Evolutionary conservation across 2,797 vertebrate species (phyloP).

Genomic region (Ambastaia sidthimunki): DNA sequence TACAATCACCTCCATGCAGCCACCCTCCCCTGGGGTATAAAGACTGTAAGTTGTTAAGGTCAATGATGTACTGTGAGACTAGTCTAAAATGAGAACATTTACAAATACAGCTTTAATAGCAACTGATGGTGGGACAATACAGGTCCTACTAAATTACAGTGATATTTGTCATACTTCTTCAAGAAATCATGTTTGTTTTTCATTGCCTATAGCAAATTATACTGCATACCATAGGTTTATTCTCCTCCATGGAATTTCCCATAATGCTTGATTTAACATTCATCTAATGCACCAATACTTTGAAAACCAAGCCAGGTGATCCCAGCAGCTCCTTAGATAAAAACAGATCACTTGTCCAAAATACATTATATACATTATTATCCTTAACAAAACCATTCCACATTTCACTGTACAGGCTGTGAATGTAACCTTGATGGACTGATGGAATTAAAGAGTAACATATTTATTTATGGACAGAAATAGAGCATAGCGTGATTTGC

Average conservation of each 20-base stretch:
- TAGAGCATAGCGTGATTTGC: slow-evolving; percentile 20
- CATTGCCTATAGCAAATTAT: slow-evolving; percentile 51
- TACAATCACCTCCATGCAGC: background rate
- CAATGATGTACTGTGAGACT: background rate
- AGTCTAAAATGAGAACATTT: background rate
- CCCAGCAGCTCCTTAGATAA: slow-evolving; percentile 26
- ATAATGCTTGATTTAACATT: slow-evolving; percentile 57
- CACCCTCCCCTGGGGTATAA: background rate
- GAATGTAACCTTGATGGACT: slow-evolving; percentile 9
- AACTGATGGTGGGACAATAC: background rate
- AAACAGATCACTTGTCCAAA: slow-evolving; percentile 3
- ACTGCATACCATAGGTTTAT: slow-evolving; percentile 56
- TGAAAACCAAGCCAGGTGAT: slow-evolving; percentile 69
- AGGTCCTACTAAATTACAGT: background rate
- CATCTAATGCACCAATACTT: slow-evolving; percentile 60
- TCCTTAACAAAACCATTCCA: slow-evolving; percentile 44
- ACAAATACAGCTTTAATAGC: background rate
- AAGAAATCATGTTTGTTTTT: slow-evolving; percentile 64
- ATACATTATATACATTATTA: slow-evolving; percentile 49
- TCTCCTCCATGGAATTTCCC: slow-evolving; percentile 72
- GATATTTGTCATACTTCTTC: slow-evolving; percentile 44
- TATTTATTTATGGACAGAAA: slow-evolving; percentile 45
- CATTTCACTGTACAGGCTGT: slow-evolving; percentile 17
- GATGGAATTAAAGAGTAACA: slow-evolving; percentile 26
- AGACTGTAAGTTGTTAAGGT: background rate